Conservation (phyloP, 92 coral and sea anemone species). For the Epizoanthus ramosus region DNA sequence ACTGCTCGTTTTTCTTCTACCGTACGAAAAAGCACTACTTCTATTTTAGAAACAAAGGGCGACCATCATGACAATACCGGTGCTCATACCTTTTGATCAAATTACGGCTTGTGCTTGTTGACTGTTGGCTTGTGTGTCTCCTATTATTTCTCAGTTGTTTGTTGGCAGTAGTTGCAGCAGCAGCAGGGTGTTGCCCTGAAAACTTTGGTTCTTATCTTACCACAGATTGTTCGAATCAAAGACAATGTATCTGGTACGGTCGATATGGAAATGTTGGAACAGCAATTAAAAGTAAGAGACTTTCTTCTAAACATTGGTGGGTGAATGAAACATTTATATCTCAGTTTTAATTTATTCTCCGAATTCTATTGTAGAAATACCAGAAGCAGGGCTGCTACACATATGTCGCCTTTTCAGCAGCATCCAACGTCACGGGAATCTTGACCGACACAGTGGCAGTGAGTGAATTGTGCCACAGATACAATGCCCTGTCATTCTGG, state of each 20-base stretch:
- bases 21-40: too few species aligned
- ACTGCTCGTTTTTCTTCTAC: too few species aligned
- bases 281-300: conserved; percentile 56
- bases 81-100: too few species aligned
- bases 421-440: conserved; percentile 85
- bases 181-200: too few species aligned
- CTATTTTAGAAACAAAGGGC: too few species aligned
- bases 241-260: conserved; percentile 76
- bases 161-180: too few species aligned
- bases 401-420: conserved; percentile 83
- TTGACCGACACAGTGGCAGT: conserved; percentile 79
- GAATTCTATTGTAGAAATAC: conserved; percentile 53
- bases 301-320: background rate
- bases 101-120: too few species aligned
- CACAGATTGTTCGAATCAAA: conserved; percentile 72
- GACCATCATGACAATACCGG: too few species aligned
- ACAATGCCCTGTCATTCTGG: conserved; percentile 87
- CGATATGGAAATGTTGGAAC: conserved; percentile 72
- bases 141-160: too few species aligned
- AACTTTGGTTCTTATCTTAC: background rate
- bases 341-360: background rate
- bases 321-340: background rate
- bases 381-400: conserved; percentile 50
- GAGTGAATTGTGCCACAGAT: conserved; percentile 75
- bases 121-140: too few species aligned